phyloP scores from a whole-genome alignment of 1,140 invertebrate genomes.

The Camponotus floridanus region DNA sequence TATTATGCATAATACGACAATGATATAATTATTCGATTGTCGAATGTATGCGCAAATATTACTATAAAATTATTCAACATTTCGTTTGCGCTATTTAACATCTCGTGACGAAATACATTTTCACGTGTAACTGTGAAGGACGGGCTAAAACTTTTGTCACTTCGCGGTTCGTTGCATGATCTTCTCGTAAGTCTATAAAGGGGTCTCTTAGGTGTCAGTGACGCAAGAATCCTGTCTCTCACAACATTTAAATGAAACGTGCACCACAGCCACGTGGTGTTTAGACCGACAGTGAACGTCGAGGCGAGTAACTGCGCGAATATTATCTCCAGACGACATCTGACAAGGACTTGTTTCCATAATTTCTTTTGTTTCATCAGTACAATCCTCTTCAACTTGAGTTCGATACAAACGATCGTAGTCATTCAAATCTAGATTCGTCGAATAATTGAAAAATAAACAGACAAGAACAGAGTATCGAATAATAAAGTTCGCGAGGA shows the following conservation, averaged over 20 bases:
- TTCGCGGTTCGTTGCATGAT: not conserved
- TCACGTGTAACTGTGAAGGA: conserved; percentile 18
- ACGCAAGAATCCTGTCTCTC: conserved; percentile 11
- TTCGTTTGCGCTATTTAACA: not conserved
- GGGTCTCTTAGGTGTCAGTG: not conserved
- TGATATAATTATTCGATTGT: not conserved
- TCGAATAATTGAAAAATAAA: not conserved
- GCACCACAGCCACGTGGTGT: conserved; percentile 41
- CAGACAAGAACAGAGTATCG: not conserved
- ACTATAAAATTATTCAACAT: not conserved
- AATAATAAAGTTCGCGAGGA: not conserved
- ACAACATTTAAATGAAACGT: not conserved
- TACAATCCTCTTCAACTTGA: not conserved
- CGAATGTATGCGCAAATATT: not conserved
- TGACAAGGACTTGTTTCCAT: not conserved
- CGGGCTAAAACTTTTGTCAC: conserved; percentile 27
- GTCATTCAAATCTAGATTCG: not conserved
- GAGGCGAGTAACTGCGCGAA: not conserved
- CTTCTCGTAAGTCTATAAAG: conserved; percentile 1
- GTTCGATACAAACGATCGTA: not conserved
- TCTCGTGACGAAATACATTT: conserved; percentile 10
- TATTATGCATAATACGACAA: not conserved
- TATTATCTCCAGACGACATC: conserved; percentile 1
- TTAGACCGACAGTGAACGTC: conserved; percentile 24
- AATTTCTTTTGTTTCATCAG: not conserved